Evolutionary conservation across 2,113 vertebrate species (phyloP).

Genomic region (Myrmecophaga tridactyla): DNA sequence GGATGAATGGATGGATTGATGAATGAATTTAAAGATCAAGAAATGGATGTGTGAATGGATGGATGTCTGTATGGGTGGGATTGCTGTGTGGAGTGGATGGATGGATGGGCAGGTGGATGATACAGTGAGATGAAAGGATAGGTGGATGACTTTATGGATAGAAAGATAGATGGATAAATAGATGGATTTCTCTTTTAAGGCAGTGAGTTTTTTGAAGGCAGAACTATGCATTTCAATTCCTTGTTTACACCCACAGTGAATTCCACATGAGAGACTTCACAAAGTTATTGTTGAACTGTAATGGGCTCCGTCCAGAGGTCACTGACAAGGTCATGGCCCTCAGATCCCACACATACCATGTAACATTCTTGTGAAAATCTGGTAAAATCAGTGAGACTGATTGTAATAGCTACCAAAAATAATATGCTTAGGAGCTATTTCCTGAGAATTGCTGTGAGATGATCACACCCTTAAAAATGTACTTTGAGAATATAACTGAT

Average conservation of each 20-base stretch:
- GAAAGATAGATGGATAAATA: background rate
- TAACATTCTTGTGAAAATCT: background rate
- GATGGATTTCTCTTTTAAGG: too few relatives aligned
- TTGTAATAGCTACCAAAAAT: conserved; percentile 31
- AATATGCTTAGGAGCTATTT: conserved; percentile 26
- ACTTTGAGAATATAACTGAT: conserved; percentile 28
- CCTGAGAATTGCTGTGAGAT: conserved; percentile 36
- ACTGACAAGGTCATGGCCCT: conserved; percentile 1
- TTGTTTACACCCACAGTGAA: conserved; percentile 14
- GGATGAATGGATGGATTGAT: too few relatives aligned
- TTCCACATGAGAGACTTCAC: conserved; percentile 7
- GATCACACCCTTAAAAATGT: background rate
- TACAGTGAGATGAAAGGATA: background rate
- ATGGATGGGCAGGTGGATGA: background rate
- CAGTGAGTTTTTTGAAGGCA: background rate
- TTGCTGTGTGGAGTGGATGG: background rate
- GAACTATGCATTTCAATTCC: background rate
- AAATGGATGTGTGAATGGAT: background rate
- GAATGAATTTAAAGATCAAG: background rate
- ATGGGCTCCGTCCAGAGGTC: background rate
- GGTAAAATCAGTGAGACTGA: background rate
- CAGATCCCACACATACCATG: background rate
- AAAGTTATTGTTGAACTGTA: background rate
- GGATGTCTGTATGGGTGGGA: background rate
- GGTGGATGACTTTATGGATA: background rate